Evolutionary conservation across 2,113 vertebrate species (phyloP), one percentile per base, ranked within the genome.

Genomic region (Acanthisitta chloris): DNA sequence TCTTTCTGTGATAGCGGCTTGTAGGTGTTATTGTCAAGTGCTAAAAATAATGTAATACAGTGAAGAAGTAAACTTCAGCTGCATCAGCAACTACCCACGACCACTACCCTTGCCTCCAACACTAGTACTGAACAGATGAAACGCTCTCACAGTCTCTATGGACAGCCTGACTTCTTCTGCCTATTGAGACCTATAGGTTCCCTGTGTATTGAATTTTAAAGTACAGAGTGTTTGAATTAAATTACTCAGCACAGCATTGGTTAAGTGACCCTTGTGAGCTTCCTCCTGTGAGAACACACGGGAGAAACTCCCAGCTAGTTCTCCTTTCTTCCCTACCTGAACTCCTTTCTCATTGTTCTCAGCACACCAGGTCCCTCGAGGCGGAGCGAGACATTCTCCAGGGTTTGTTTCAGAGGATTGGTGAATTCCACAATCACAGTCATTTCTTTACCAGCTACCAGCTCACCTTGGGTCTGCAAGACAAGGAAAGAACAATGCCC

Each of bases 351-450:
- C 92, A 81, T 97, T 4, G 98, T 97, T 55, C 64, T 85, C 89
- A 98, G 97, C 81, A 99, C 16, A 2, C 99, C 98, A 0, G 99
- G 98, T 65, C 99, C 99, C 78, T 99, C 99, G 33, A 99, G 96
- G 76, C 98, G 98, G 15, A 99, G 88, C 6, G 92, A 97, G 76
- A 99, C 97, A 0, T 98, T 97, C 67, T 98, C 94, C 85, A 99
- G 98, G 38, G 62, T 90, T 94, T 98, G 98, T 69, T 94, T 98
- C 90, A 99, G 98, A 59, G 99, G 98, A 83, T 99, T 99, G 77
- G 98, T 99, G 65, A 99, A 99, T 94, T 99, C 98, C 69, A 99
- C 98, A 2, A 86, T 97, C 34, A 97, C 98, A 18, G 96, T 93
- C 97, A 98, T 98, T 95, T 99, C 98, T 76, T 98, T 99, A 19